These are phyloP conservation scores for Onychorhynchus coronatus DNA, from an alignment of 2,113 vertebrate species.

Conservation along the genomic window DNA sequence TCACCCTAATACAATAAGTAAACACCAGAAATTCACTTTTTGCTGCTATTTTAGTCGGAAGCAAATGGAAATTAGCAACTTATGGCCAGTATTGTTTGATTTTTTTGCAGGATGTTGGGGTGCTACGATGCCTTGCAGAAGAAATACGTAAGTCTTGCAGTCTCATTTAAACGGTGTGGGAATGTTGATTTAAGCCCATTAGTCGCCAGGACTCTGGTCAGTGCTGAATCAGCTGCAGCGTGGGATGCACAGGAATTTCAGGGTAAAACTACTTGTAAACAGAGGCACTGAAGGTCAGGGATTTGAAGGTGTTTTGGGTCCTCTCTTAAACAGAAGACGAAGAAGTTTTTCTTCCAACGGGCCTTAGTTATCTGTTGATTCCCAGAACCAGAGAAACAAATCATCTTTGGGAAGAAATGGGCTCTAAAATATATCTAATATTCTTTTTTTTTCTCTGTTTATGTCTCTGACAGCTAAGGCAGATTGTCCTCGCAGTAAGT, in stretches of 20 bases:
- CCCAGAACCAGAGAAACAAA: neutral
- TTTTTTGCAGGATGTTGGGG: slow-evolving; percentile 87
- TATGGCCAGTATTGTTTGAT: neutral
- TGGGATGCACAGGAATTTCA: neutral
- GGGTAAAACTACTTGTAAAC: neutral
- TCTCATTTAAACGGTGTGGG: neutral
- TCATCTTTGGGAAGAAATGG: neutral
- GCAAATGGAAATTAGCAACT: neutral
- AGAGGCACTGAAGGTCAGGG: neutral
- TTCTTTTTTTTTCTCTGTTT: slow-evolving; percentile 25
- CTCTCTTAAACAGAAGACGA: neutral
- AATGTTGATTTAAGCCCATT: fast-evolving
- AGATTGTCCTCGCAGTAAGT: slow-evolving; percentile 91
- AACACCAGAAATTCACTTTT: neutral
- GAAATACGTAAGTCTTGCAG: slow-evolving; percentile 88
- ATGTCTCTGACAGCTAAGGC: slow-evolving; percentile 80
- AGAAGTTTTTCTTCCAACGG: neutral
- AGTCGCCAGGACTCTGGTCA: neutral
- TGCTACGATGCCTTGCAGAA: slow-evolving; percentile 95
- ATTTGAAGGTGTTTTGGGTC: neutral
- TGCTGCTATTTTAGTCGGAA: neutral
- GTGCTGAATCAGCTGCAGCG: neutral
- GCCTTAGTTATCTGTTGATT: neutral
- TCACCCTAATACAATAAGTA: neutral
- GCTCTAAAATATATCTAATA: slow-evolving; percentile 2